Conservation (phyloP, 2,888 invertebrate genomes). For the Phaonia tiefii region DNA sequence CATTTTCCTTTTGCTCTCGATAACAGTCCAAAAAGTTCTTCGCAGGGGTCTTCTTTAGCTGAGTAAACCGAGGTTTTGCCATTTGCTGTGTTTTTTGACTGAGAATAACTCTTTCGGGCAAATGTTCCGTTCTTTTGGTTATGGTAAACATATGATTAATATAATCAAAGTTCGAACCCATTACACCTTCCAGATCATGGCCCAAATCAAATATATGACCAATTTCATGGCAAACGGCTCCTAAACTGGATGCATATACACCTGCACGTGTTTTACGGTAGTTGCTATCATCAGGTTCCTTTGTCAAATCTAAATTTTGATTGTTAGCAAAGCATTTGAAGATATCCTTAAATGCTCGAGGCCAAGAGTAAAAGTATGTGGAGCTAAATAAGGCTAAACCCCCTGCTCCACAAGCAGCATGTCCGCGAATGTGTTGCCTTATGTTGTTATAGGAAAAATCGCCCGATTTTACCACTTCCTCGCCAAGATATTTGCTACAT, state of each 20-base stretch:
- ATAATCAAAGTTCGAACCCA: conserved; percentile 95
- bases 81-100: not conserved
- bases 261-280: conserved; percentile 93
- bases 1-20: conserved; percentile 77
- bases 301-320: conserved; percentile 85
- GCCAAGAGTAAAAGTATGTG: conserved; percentile 95
- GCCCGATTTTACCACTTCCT: conserved; percentile 82
- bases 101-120: conserved; percentile 76
- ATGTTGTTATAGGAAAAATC: conserved; percentile 87
- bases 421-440: conserved; percentile 86
- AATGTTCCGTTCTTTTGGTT: conserved; percentile 81
- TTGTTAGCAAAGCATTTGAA: conserved; percentile 80
- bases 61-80: conserved; percentile 74
- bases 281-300: conserved; percentile 95
- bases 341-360: conserved; percentile 86
- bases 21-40: conserved; percentile 76
- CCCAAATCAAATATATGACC: conserved; percentile 95
- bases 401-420: conserved; percentile 95
- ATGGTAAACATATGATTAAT: conserved; percentile 89
- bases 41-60: conserved; percentile 70
- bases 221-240: conserved; percentile 95
- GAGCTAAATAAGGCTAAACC: conserved; percentile 95
- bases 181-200: conserved; percentile 94
- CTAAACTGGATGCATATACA: conserved; percentile 94
- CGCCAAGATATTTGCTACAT: conserved; percentile 89